Evolutionary conservation across 2,113 vertebrate species (phyloP).

Genomic region (Lichenostomus cassidix): DNA sequence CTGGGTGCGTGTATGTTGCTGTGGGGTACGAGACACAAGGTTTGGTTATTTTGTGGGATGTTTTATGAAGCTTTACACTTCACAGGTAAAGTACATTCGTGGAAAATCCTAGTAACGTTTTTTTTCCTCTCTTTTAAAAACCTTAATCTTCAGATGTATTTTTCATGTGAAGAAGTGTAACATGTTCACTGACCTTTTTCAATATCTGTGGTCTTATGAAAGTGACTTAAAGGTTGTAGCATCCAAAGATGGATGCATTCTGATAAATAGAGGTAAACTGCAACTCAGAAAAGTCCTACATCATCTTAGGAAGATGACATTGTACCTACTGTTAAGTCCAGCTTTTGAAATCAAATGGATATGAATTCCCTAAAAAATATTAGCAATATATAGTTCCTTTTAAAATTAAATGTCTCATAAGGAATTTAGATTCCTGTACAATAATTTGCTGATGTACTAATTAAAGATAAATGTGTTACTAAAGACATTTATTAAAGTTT

Average conservation of each 20-base stretch:
- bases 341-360: neutral
- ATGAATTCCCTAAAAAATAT: neutral
- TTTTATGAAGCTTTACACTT: neutral
- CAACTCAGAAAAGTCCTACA: neutral
- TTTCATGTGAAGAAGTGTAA: neutral
- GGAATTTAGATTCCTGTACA: conserved; percentile 15
- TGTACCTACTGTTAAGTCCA: neutral
- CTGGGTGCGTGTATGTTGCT: neutral
- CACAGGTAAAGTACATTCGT: neutral
- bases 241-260: neutral
- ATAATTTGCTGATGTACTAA: conserved; percentile 7
- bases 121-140: neutral
- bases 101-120: neutral
- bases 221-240: conserved; percentile 4
- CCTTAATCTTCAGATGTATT: neutral
- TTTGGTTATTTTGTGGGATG: neutral
- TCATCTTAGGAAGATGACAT: neutral
- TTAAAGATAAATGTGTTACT: neutral
- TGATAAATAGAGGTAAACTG: neutral
- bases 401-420: conserved; percentile 16
- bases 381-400: neutral
- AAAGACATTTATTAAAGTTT: neutral
- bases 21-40: neutral
- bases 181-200: neutral
- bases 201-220: neutral